These are phyloP conservation scores for Cancer borealis DNA, from an alignment of 2,888 invertebrate genomes.

Conservation along the genomic window DNA sequence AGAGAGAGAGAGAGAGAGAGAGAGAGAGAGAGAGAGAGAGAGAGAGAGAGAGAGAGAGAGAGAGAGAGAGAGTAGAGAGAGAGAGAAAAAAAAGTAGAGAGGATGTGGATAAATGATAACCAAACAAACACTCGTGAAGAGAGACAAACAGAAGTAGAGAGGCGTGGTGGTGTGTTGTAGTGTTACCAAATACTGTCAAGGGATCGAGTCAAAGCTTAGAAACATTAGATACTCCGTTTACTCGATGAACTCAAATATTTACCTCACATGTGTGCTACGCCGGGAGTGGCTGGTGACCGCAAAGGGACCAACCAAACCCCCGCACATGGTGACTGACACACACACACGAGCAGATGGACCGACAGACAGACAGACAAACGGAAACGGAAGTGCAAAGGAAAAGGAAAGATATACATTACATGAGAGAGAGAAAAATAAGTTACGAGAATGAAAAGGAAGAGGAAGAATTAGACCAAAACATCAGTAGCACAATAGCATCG, in stretches of 20 bases:
- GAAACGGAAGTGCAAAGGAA: not conserved
- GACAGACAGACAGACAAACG: not conserved
- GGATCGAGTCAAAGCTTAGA: not conserved
- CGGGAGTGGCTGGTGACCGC: not conserved
- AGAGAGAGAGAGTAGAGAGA: constrained; percentile 39
- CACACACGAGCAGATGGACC: not conserved
- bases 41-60: constrained; percentile 52
- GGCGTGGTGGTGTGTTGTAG: not conserved
- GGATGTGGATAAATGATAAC: not conserved
- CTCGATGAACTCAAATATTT: constrained; percentile 4
- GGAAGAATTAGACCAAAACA: not conserved
- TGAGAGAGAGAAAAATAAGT: not conserved
- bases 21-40: constrained; percentile 42
- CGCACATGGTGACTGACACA: not conserved
- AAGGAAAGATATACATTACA: not conserved
- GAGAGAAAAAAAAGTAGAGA: not conserved
- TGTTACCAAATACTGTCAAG: not conserved
- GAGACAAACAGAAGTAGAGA: not conserved
- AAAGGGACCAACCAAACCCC: not conserved
- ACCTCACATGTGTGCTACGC: not conserved
- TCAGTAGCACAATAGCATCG: not conserved
- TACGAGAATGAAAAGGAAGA: not conserved
- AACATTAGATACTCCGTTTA: not conserved
- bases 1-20: constrained; percentile 37
- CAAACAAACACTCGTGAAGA: not conserved